Percentiles rank a stretch among this genome's conserved stretches.
phyloP scores from a whole-genome alignment of 2,797 vertebrate species.

The Lutjanus campechanus region DNA sequence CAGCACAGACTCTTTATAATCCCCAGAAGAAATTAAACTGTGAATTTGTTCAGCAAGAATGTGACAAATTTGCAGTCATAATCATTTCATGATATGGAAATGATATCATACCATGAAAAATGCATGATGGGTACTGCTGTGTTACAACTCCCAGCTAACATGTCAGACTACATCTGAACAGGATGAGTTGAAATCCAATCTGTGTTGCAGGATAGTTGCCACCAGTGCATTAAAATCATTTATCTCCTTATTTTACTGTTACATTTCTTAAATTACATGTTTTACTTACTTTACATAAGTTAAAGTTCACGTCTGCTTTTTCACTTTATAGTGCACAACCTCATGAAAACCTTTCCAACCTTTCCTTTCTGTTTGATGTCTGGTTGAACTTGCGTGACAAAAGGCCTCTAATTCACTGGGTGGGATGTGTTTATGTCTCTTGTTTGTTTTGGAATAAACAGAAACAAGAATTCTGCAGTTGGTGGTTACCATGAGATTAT shows the following conservation, averaged over 20 bases:
- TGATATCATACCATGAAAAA: neutral
- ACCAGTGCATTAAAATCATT: neutral
- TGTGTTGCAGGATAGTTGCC: neutral
- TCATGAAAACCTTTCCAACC: neutral
- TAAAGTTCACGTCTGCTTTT: neutral
- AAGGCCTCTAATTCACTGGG: conserved; percentile 20
- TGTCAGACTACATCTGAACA: neutral
- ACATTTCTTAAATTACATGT: neutral
- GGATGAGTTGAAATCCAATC: neutral
- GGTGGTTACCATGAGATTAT: conserved; percentile 10
- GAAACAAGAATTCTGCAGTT: neutral
- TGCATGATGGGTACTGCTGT: conserved; percentile 1
- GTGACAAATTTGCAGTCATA: neutral
- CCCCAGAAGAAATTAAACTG: neutral
- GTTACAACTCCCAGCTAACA: neutral
- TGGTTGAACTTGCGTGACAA: neutral
- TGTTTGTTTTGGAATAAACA: conserved; percentile 32
- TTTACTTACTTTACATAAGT: neutral
- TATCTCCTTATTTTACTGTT: neutral
- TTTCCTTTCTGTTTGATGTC: neutral
- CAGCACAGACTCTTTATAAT: neutral
- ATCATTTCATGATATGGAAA: conserved; percentile 20
- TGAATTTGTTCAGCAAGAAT: neutral
- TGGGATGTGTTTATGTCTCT: conserved; percentile 35
- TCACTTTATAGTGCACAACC: neutral